Evolutionary conservation across 1,140 invertebrate genomes (phyloP), one percentile per base, ranked within the genome.

Genomic region (Pseudomyrmex gracilis): DNA sequence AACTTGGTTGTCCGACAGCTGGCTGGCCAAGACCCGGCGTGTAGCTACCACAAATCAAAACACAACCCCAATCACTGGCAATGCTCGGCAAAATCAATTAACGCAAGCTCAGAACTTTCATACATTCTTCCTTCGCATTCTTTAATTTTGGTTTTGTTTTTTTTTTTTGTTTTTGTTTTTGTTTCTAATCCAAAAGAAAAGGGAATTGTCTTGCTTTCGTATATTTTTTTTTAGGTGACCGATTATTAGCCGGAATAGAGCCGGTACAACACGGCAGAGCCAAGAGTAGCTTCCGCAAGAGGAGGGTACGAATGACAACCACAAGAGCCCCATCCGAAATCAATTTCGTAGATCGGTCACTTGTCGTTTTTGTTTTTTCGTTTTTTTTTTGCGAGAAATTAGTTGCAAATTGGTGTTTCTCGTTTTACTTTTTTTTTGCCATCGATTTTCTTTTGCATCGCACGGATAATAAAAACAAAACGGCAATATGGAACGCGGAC

Each of bases 61-160:
- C 93, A 94, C 94, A 94, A 94, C 93, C 88, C 93, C 93, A 94
- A 94, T 94, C 92, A 94, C 93, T 94, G 93, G 93, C 93, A 93
- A 91, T 87, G 80, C 90, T 92, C 83, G 84, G 87, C 77, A 61
- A 85, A 64, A 78, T 24, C 20, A 66, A 64, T 24, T 47, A 66
- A 64, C 58, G 82, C 58, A 86, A 68, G 17, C 51, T 70, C 82
- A 67, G 67, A 77, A 63, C 34, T 73, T 13, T 63, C 57, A 15
- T 78, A 82, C 64, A 34, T 82, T 17, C 57, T 67, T 74, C 17
- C 10, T 58, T 15, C 17, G 64, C 77, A n/a, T 82, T 61, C 15
- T 45, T 34, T 87, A 51, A 47, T 47, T 47, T 47, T 9, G 9
- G 49, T 51, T 13, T 51, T 51, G 0, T 12, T 13, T 3, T 51